Conservation (phyloP, 2,113 vertebrate species). For the Pimephales promelas region DNA sequence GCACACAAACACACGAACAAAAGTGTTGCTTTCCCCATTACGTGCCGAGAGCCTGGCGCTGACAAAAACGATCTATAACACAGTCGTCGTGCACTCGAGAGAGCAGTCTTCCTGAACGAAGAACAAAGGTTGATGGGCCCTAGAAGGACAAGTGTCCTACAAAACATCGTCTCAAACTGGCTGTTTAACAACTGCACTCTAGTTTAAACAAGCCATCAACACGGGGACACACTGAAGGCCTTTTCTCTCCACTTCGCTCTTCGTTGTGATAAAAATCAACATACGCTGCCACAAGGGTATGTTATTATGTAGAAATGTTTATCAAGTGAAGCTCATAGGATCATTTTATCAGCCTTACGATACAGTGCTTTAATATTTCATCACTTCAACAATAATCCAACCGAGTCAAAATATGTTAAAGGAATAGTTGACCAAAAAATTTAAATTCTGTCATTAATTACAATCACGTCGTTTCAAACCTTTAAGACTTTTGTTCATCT, state of each 20-base stretch:
- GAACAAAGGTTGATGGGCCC: constrained; percentile 71
- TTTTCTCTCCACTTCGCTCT: constrained; percentile 41
- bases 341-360: background rate
- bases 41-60: constrained; percentile 71
- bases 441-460: too few relatives aligned
- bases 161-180: constrained; percentile 67
- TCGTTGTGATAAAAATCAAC: constrained; percentile 61
- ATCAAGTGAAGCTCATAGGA: constrained; percentile 52
- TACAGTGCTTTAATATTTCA: background rate
- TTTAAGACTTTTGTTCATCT: too few relatives aligned
- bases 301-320: constrained; percentile 57
- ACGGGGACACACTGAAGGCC: constrained; percentile 67
- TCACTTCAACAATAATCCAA: background rate
- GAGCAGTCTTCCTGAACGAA: constrained; percentile 69
- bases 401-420: background rate
- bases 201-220: constrained; percentile 69
- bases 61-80: constrained; percentile 68
- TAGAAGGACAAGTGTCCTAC: constrained; percentile 75
- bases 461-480: too few relatives aligned
- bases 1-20: constrained; percentile 58
- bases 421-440: too few relatives aligned
- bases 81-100: constrained; percentile 68
- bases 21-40: constrained; percentile 66
- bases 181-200: constrained; percentile 72
- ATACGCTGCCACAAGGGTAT: constrained; percentile 59